Evolutionary conservation across 1,140 invertebrate genomes (phyloP), one percentile per base, ranked within the genome.

Genomic region (Mesaphorura yosii): DNA sequence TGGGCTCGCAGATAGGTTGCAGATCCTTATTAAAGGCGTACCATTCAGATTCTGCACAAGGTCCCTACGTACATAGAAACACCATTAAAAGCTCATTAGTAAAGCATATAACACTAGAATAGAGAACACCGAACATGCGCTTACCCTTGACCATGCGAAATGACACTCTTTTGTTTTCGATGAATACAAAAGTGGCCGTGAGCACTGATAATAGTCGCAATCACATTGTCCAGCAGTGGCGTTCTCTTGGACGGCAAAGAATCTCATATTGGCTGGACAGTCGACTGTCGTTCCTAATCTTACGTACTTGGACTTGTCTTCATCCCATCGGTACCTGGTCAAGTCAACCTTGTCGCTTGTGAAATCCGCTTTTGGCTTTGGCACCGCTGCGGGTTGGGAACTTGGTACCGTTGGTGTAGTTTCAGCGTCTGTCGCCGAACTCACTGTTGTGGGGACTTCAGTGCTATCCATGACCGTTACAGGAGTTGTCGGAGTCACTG

Each of bases 11-110:
- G 6, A 48, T 46, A 12, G 48, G 41, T 23, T 45, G 37, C 12
- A 51, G 28, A 14, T 50, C 22, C 7, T 22, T 23, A 19, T 59
- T 46, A 31, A 59, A 59, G 2, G 34, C 41, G 29, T 29, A 59
- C 57, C 57, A 59, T 38, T 59, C 48, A 0, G 39, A 49, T 22
- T 34, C 26, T 12, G 20, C n/a, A 44, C 53, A 59, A 45, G 58
- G 53, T 49, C 58, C 57, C 57, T 59, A 15, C n/a, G 22, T 41
- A 12, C 10, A 41, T 17, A 17, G 7, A 17, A 41, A 20, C 15
- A 20, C 17, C 17, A 20, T 10, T 41, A 41, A 20, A 7, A 41
- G 10, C 6, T 20, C 7, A 17, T 41, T 41, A n/a, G n/a, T n/a
- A n/a, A n/a, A n/a, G n/a, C n/a, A n/a, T 41, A 6, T 10, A 41